These are phyloP conservation scores for Piliocolobus tephrosceles DNA, from an alignment of 2,113 vertebrate species.

Conservation along the genomic window DNA sequence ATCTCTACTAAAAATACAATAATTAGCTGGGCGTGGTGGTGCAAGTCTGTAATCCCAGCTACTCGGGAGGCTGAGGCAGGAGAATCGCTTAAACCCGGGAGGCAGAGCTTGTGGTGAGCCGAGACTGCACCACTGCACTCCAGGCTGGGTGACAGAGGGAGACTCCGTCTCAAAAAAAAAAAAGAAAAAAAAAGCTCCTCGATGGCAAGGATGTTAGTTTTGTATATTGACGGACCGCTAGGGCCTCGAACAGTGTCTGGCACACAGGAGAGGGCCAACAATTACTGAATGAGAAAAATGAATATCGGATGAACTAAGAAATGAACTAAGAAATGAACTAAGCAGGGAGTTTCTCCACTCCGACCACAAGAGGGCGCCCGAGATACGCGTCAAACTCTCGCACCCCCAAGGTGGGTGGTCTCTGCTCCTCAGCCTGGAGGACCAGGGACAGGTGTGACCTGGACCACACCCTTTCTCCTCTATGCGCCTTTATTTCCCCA, in stretches of 20 bases:
- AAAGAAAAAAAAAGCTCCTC: too few species aligned
- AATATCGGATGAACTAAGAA: too few species aligned
- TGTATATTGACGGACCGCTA: too few species aligned
- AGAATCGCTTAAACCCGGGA: too few species aligned
- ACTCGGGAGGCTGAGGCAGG: too few species aligned
- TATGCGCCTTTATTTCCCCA: background rate
- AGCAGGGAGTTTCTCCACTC: background rate
- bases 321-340: accelerated
- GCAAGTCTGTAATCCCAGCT: too few species aligned
- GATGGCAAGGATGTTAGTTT: accelerated
- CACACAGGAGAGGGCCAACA: background rate
- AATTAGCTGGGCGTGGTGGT: too few species aligned
- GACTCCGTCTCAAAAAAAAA: too few species aligned
- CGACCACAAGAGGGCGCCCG: background rate
- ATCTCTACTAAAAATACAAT: too few species aligned
- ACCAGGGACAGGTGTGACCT: background rate
- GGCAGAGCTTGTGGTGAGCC: too few species aligned
- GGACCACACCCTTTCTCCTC: background rate
- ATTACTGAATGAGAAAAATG: background rate
- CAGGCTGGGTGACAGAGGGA: too few species aligned
- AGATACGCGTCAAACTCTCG: background rate
- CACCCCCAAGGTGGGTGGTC: background rate
- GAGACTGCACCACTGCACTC: too few species aligned
- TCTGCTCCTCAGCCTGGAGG: background rate
- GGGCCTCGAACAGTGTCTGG: background rate